Percentiles rank a stretch among this genome's conserved stretches.
Conservation (phyloP, 30 jellyfish, hydroid and myxozoan genomes). For the Hydra vulgaris region DNA sequence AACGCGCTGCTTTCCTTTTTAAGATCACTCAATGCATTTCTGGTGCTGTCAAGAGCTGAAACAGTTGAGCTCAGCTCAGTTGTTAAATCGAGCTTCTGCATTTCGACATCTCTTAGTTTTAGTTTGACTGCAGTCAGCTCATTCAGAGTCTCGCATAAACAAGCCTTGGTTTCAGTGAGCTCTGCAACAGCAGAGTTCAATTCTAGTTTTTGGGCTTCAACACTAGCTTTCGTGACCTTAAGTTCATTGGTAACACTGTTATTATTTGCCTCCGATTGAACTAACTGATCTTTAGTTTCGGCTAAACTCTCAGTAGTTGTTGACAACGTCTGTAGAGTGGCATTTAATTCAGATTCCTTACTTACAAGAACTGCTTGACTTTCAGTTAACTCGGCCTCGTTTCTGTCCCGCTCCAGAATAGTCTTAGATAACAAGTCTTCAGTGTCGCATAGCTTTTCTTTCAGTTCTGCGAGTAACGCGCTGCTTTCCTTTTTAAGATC, state of each 20-base stretch:
- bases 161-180: not conserved
- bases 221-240: not conserved
- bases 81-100: not conserved
- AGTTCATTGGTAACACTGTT: not conserved
- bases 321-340: not conserved
- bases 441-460: not conserved
- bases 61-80: not conserved
- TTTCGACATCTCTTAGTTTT: not conserved
- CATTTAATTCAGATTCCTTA: not conserved
- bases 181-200: not conserved
- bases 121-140: not conserved
- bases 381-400: not conserved
- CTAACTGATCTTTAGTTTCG: not conserved
- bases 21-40: not conserved
- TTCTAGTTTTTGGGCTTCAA: not conserved
- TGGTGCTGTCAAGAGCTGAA: not conserved
- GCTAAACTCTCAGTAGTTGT: not conserved
- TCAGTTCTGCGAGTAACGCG: not conserved
- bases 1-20: not conserved
- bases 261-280: not conserved
- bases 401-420: not conserved
- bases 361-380: not conserved
- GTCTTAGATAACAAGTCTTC: not conserved
- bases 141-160: not conserved
- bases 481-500: not conserved